Evolutionary conservation across 2,888 invertebrate species (phyloP).

Genomic region (Stenichneumon culpator): DNA sequence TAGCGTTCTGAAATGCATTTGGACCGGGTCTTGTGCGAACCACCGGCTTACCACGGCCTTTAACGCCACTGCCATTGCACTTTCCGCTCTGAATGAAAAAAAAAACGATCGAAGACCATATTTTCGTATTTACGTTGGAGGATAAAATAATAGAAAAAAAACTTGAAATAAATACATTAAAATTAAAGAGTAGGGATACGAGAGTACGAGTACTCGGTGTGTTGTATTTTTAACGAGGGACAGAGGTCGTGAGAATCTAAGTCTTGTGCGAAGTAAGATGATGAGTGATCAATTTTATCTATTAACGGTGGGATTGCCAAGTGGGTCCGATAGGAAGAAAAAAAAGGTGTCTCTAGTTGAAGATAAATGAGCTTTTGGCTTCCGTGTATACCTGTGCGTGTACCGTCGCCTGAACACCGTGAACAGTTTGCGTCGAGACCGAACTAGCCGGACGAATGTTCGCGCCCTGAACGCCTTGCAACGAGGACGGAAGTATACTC

Average conservation of each 20-base stretch:
- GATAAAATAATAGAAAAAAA: conserved; percentile 47
- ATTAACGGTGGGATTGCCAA: background rate
- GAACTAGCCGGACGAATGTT: conserved; percentile 92
- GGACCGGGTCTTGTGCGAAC: conserved; percentile 90
- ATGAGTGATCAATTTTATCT: background rate
- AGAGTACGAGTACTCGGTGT: conserved; percentile 25
- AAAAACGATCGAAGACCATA: conserved; percentile 63
- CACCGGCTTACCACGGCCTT: conserved; percentile 90
- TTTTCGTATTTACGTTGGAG: conserved; percentile 46
- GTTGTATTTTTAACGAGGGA: conserved; percentile 25
- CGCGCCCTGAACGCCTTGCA: conserved; percentile 86
- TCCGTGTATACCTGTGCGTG: conserved; percentile 79
- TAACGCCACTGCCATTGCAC: conserved; percentile 85
- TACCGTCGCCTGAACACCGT: conserved; percentile 84
- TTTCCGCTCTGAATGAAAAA: conserved; percentile 81
- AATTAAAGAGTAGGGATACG: conserved; percentile 13
- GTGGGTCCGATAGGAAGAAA: background rate
- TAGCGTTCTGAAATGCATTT: conserved; percentile 84
- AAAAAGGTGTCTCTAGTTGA: conserved; percentile 2
- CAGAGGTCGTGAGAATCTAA: conserved; percentile 32
- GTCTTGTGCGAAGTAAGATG: conserved; percentile 6
- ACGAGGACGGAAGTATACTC: conserved; percentile 88
- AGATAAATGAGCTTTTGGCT: conserved; percentile 23
- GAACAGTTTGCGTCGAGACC: conserved; percentile 93
- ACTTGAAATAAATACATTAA: background rate